A percentile compares a stretch with the other conserved stretches of the same genome.
Conservation (phyloP, 2,113 vertebrate genomes). For the Platycercus adscitus region DNA sequence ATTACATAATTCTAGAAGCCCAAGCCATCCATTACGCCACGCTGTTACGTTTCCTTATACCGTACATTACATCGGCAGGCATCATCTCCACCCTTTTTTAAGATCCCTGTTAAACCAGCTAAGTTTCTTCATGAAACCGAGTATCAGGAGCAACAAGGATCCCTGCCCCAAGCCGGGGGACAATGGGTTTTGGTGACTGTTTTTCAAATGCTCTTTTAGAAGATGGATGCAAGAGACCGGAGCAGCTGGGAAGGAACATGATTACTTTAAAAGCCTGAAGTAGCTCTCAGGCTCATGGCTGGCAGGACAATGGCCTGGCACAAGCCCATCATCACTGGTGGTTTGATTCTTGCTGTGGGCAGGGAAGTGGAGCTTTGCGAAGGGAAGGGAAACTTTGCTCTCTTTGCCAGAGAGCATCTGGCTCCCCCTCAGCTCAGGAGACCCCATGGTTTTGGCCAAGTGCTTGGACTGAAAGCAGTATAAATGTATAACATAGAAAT, state of each 20-base stretch:
- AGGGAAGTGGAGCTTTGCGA: neutral
- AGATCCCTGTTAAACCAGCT: neutral
- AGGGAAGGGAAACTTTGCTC: neutral
- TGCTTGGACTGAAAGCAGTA: neutral
- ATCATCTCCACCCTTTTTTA: slow-evolving; percentile 29
- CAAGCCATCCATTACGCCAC: neutral
- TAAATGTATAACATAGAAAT: neutral
- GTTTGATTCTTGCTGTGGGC: neutral
- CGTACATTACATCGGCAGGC: neutral
- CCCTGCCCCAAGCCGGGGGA: neutral
- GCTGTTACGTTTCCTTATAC: neutral
- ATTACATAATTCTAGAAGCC: neutral
- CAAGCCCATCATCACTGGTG: neutral
- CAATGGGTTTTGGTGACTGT: neutral
- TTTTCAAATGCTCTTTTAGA: neutral
- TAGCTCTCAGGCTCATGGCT: neutral
- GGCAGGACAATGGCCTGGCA: neutral
- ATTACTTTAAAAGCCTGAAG: neutral
- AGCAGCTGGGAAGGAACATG: neutral
- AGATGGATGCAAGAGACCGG: neutral
- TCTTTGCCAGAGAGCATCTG: neutral
- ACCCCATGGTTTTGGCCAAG: neutral
- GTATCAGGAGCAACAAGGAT: neutral
- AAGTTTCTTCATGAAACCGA: neutral
- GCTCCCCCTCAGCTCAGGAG: neutral